A percentile compares a stretch with the other conserved stretches of the same genome.
Conservation (phyloP, 2,888 invertebrate species). For the Amaurobius ferox region DNA sequence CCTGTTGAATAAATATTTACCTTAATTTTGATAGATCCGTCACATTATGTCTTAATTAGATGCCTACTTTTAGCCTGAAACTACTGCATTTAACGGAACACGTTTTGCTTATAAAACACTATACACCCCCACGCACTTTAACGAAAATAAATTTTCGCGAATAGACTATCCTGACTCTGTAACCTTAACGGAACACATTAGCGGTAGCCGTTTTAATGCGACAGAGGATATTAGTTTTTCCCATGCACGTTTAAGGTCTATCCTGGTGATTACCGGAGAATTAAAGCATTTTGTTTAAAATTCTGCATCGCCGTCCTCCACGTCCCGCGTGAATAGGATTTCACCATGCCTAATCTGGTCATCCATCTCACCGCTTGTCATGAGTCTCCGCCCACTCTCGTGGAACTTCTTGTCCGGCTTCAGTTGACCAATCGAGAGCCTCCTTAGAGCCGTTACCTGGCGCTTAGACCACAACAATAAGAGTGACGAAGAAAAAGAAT, state of each 20-base stretch:
- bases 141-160: too few species aligned
- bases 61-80: too few species aligned
- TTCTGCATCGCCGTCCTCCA: background rate
- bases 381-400: background rate
- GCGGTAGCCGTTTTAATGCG: too few species aligned
- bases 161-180: too few species aligned
- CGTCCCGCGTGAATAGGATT: background rate
- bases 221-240: constrained; percentile 1
- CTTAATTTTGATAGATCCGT: too few species aligned
- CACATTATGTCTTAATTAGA: too few species aligned
- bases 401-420: background rate
- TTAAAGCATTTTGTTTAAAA: constrained; percentile 9
- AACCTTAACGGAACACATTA: too few species aligned
- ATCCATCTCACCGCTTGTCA: background rate
- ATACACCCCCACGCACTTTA: too few species aligned
- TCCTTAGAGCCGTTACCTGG: constrained; percentile 24
- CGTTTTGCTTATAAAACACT: too few species aligned
- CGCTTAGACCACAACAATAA: constrained; percentile 27
- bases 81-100: too few species aligned
- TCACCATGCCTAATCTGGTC: background rate
- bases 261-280: background rate
- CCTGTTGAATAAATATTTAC: too few species aligned
- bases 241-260: background rate
- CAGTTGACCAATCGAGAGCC: constrained; percentile 32
- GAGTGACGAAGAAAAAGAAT: background rate